Evolutionary conservation across 2,888 invertebrate genomes (phyloP).

Genomic region (Ptychoptera albimana): DNA sequence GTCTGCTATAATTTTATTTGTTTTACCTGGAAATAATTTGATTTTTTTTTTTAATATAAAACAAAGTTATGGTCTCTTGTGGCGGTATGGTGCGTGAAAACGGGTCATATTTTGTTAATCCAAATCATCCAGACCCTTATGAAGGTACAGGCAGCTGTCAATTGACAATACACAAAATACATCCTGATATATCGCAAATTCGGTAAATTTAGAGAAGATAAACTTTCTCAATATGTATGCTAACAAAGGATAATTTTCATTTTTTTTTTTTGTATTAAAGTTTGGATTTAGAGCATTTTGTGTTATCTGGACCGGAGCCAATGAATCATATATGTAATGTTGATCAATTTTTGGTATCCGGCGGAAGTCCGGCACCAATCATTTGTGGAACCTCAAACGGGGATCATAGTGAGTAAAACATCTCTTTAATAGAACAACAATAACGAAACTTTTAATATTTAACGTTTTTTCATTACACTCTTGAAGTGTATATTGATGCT

Average conservation of each 20-base stretch:
- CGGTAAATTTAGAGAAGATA: slow-evolving; percentile 33
- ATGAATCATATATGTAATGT: slow-evolving; percentile 64
- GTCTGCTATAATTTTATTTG: too few species aligned
- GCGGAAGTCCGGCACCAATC: slow-evolving; percentile 60
- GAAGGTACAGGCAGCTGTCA: slow-evolving; percentile 75
- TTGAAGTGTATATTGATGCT: slow-evolving; percentile 67
- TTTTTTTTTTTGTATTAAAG: slow-evolving; percentile 27
- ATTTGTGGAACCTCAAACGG: slow-evolving; percentile 70
- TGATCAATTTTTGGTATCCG: slow-evolving; percentile 74
- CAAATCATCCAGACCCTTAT: slow-evolving; percentile 55
- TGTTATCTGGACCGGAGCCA: slow-evolving; percentile 57
- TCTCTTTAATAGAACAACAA: not conserved
- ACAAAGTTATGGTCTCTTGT: slow-evolving; percentile 58
- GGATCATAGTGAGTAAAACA: slow-evolving; percentile 51
- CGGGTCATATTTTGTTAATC: slow-evolving; percentile 74
- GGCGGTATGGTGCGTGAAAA: slow-evolving; percentile 64
- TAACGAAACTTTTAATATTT: not conserved
- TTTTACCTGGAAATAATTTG: not conserved
- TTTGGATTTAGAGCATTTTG: slow-evolving; percentile 64
- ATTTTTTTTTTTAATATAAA: not conserved
- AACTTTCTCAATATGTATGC: not conserved
- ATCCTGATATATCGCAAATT: slow-evolving; percentile 68
- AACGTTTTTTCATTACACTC: too few species aligned
- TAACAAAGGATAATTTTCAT: not conserved
- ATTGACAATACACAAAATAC: slow-evolving; percentile 59